phyloP scores from a whole-genome alignment of 2,113 vertebrate genomes.

The Tinamus guttatus region DNA sequence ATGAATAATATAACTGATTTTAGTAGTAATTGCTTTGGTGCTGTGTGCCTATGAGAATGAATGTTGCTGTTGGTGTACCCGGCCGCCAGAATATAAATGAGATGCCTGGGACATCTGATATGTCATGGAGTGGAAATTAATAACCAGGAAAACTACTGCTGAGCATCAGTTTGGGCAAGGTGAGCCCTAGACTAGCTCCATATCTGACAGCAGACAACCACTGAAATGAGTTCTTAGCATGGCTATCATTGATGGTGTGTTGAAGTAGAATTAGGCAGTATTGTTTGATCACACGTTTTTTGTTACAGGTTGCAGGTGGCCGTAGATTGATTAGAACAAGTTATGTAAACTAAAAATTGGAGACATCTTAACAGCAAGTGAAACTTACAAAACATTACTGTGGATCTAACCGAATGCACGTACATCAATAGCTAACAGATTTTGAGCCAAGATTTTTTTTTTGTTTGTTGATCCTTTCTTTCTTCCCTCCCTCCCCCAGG shows the following conservation, averaged over 20 bases:
- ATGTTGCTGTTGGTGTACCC: neutral
- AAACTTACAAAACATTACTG: neutral
- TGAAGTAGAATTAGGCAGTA: neutral
- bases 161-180: neutral
- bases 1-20: slow-evolving; percentile 35
- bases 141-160: neutral
- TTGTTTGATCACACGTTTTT: neutral
- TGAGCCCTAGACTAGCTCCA: neutral
- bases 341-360: neutral
- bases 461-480: neutral
- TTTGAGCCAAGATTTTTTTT: neutral
- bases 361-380: neutral
- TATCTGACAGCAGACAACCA: neutral
- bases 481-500: neutral
- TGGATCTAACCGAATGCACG: neutral
- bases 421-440: neutral
- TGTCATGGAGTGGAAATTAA: slow-evolving; percentile 3
- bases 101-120: neutral
- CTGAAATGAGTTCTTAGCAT: neutral
- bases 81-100: slow-evolving; percentile 39
- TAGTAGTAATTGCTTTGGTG: slow-evolving; percentile 49
- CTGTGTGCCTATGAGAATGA: slow-evolving; percentile 6
- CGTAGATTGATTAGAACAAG: neutral
- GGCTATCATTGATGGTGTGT: neutral
- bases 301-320: neutral